phyloP scores from a whole-genome alignment of 1,140 invertebrate species.

The Cyclargus thomasi region DNA sequence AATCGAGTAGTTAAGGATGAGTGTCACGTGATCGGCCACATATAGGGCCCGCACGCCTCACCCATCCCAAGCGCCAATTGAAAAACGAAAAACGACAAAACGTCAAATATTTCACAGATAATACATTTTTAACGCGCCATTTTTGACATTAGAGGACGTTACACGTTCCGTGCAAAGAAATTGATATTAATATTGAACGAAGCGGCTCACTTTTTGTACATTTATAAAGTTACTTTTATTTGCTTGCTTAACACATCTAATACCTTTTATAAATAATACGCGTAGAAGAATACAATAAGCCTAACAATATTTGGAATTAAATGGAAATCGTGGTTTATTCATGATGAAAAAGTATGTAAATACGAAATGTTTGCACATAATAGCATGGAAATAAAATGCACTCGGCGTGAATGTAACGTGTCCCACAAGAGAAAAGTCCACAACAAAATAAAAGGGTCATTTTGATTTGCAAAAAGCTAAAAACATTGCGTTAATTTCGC shows the following conservation, averaged over 20 bases:
- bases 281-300: not conserved
- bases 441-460: constrained; percentile 45
- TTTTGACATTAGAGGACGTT: not conserved
- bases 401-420: constrained; percentile 23
- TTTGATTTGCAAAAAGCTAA: constrained; percentile 69
- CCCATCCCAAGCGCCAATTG: constrained; percentile 16
- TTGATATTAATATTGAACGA: not conserved
- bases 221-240: not conserved
- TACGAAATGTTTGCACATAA: not conserved
- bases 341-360: constrained; percentile 1
- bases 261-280: not conserved
- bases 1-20: constrained; percentile 48
- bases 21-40: constrained; percentile 51
- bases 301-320: not conserved
- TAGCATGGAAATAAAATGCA: constrained; percentile 9
- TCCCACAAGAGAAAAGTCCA: constrained; percentile 39
- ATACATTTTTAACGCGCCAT: constrained; percentile 4
- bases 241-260: not conserved
- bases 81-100: constrained; percentile 17
- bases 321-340: not conserved
- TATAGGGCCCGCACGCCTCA: constrained; percentile 21
- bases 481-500: constrained; percentile 67
- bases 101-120: constrained; percentile 14
- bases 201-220: not conserved
- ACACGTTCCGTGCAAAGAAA: not conserved